Evolutionary conservation across 2,113 vertebrate species (phyloP).

Genomic region (Menura novaehollandiae): DNA sequence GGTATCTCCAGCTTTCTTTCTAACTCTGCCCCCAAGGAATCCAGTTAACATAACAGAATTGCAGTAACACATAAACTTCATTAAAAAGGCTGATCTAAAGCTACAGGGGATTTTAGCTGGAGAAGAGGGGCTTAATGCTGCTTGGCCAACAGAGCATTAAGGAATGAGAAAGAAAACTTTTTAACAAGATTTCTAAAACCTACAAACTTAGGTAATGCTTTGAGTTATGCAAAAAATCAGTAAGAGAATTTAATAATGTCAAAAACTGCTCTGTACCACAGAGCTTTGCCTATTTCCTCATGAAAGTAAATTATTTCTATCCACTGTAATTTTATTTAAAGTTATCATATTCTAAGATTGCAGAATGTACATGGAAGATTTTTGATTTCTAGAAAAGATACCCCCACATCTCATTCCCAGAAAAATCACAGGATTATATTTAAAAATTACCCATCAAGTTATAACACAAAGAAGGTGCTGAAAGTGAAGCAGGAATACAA

Average conservation of each 20-base stretch:
- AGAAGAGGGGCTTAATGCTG: background rate
- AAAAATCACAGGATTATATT: background rate
- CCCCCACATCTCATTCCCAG: background rate
- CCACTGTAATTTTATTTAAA: background rate
- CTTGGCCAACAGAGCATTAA: background rate
- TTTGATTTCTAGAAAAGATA: background rate
- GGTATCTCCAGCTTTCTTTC: background rate
- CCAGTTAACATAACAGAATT: background rate
- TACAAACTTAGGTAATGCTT: background rate
- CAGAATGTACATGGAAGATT: background rate
- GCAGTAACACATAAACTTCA: background rate
- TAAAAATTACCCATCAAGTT: background rate
- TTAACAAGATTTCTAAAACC: background rate
- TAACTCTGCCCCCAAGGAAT: background rate
- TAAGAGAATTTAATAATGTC: background rate
- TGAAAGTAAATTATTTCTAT: background rate
- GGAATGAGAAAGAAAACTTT: background rate
- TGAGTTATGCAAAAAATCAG: background rate
- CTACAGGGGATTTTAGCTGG: background rate
- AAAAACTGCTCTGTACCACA: background rate
- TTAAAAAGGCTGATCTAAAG: background rate
- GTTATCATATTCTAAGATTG: background rate
- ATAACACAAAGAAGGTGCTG: background rate
- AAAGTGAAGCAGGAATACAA: background rate
- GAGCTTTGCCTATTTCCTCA: background rate